Evolutionary conservation across 2,888 invertebrate genomes (phyloP).

Genomic region (Epistrophe eligans): DNA sequence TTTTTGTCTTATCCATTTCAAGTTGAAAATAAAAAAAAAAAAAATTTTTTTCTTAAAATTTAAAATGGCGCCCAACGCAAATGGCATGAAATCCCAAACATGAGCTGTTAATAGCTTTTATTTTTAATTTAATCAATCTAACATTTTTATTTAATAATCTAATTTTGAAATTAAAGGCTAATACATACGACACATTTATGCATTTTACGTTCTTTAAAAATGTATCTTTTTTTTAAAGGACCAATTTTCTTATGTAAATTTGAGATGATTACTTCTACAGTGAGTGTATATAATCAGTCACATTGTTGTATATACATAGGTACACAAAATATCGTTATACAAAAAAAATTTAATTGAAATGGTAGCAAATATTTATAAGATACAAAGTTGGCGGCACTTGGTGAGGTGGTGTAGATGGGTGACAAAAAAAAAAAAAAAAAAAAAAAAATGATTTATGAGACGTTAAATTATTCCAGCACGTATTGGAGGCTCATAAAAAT

Average conservation of each 20-base stretch:
- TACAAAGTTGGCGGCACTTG: not conserved
- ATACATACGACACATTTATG: not conserved
- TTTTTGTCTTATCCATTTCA: no score
- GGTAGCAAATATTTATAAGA: constrained; percentile 28
- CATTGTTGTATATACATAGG: no score
- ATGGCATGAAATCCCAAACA: no score
- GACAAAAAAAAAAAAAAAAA: not conserved
- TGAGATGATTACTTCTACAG: constrained; percentile 3
- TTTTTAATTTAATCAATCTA: no score
- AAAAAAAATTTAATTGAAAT: constrained; percentile 1
- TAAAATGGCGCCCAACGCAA: no score
- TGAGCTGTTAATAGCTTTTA: no score
- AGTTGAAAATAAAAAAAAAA: no score
- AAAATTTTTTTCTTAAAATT: no score
- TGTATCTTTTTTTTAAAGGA: not conserved
- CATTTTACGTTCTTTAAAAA: not conserved
- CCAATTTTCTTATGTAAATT: constrained; percentile 1
- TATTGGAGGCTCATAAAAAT: constrained; percentile 17
- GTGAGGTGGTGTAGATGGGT: not conserved
- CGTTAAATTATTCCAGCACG: constrained; percentile 32
- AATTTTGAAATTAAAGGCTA: no score
- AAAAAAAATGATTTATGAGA: constrained; percentile 34
- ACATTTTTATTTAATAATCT: no score
- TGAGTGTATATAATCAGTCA: not conserved
- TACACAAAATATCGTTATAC: not conserved